Evolutionary conservation across 2,888 invertebrate species (phyloP), one percentile per base, ranked within the genome.

Genomic region (Drosophila yooni): DNA sequence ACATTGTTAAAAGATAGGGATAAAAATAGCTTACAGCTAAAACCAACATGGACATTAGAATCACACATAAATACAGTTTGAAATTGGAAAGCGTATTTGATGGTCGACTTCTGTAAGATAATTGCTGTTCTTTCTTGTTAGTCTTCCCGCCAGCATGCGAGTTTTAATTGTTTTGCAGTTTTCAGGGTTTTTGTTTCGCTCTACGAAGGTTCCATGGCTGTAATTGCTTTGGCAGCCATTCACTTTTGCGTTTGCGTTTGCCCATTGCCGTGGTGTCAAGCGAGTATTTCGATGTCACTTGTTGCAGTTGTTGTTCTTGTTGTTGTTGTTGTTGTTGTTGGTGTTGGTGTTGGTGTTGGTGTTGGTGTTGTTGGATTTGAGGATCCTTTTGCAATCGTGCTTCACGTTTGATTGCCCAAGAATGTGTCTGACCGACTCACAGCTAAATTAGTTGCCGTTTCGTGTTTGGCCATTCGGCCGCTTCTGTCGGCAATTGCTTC

Each of bases 321-420:
- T 15, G 36, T 36, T 36, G 36, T 36, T 36, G 36, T 18, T 38
- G 46, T 4, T 52, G 60, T 48, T 43, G 31, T 15, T 29, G 51
- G 6, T 34, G 25, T 15, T 54, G 61, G n/a, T n/a, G n/a, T n/a
- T 51, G 63, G 10, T 56, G 53, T 4, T 52, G 60, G 52, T 43
- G 31, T 15, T 29, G 51, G 6, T 34, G 25, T 15, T 54, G 61
- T 29, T 48, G 52, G 70, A 76, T 46, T 46, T 46, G 25, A 46
- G 67, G 68, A 85, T 83, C 88, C 82, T 84, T 82, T 84, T 83
- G 83, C 87, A 87, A 83, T 87, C 82, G 68, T 62, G 70, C 68
- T 70, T 66, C 63, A 56, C 64, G 70, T 67, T 62, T 60, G 86
- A 67, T 82, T 82, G 72, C 77, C 70, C 61, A 82, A 82, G 81